Conservation (phyloP, 92 coral and sea anemone genomes). For the Porites lobata region DNA sequence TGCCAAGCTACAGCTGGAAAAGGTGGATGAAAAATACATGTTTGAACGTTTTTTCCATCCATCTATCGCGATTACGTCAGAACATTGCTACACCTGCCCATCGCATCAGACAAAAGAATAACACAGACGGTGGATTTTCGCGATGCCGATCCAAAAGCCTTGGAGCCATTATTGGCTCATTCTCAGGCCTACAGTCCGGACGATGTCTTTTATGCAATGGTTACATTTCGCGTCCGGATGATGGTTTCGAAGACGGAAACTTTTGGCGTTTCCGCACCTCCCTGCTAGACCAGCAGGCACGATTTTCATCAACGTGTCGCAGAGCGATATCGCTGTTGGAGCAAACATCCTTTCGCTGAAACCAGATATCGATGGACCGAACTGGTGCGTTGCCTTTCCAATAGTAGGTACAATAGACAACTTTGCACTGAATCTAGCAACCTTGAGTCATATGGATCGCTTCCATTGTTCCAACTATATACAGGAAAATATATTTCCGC, state of each 20-base stretch:
- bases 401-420: background rate
- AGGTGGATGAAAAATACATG: background rate
- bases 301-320: background rate
- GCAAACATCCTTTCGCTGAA: background rate
- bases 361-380: background rate
- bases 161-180: background rate
- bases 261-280: background rate
- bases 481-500: background rate
- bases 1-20: background rate
- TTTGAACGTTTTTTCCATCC: slow-evolving; percentile 10
- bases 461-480: background rate
- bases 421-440: background rate
- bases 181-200: background rate
- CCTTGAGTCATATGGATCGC: background rate
- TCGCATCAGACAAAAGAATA: background rate
- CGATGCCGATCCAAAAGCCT: slow-evolving; percentile 1
- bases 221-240: background rate
- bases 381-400: background rate
- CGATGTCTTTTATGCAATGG: slow-evolving; percentile 14
- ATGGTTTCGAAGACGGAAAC: background rate
- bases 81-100: slow-evolving; percentile 1
- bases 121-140: background rate
- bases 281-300: background rate
- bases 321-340: background rate
- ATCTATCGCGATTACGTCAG: background rate